A percentile compares a stretch with the other conserved stretches of the same genome.
Evolutionary conservation across 1,140 invertebrate species (phyloP).

Genomic region (Nebria ingens): DNA sequence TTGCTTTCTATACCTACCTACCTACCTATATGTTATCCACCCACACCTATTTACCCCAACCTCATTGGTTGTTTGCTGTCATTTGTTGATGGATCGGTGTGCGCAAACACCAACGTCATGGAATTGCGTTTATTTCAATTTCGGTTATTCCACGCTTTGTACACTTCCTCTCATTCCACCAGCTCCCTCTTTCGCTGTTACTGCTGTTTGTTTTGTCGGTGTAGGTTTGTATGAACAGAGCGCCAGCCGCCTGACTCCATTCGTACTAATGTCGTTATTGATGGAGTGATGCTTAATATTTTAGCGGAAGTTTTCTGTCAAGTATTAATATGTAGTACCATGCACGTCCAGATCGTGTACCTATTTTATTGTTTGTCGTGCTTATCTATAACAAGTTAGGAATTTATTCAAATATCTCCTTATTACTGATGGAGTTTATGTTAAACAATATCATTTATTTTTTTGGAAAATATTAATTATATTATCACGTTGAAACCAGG

Average conservation of each 20-base stretch:
- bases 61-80: constrained; percentile 5
- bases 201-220: neutral
- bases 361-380: no score
- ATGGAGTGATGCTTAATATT: constrained; percentile 1
- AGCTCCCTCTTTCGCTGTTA: neutral
- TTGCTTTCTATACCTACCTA: no score
- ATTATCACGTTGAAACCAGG: no score
- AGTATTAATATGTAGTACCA: no score
- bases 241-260: neutral
- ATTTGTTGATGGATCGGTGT: constrained; percentile 7
- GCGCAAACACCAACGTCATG: neutral
- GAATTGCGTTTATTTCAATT: constrained; percentile 8
- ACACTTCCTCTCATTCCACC: neutral
- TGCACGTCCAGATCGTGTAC: no score
- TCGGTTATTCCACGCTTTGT: constrained; percentile 3
- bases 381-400: no score
- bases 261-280: neutral
- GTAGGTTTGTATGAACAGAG: neutral
- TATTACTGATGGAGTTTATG: no score
- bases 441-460: no score
- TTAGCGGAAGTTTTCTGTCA: neutral
- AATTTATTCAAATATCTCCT: no score
- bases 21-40: no score
- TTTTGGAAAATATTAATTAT: no score
- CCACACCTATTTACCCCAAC: neutral